Conservation (phyloP, 2,888 invertebrate genomes). For the Synanthedon vespiformis region DNA sequence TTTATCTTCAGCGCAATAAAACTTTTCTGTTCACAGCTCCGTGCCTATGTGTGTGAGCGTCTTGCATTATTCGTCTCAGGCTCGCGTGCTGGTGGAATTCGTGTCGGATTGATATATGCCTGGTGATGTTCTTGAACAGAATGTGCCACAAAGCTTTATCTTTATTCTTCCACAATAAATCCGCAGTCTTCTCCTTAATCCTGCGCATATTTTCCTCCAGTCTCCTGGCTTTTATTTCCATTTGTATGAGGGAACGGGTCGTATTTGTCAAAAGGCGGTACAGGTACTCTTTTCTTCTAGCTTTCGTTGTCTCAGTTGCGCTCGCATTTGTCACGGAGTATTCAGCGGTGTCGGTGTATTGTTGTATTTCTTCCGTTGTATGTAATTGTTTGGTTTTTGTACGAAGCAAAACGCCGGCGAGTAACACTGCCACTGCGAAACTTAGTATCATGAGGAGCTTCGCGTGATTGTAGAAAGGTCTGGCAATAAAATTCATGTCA, state of each 20-base stretch:
- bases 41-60: conserved; percentile 35
- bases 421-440: conserved; percentile 40
- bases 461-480: conserved; percentile 48
- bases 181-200: conserved; percentile 68
- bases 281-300: conserved; percentile 64
- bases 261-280: conserved; percentile 69
- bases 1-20: conserved; percentile 19
- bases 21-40: conserved; percentile 36
- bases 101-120: conserved; percentile 62
- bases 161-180: conserved; percentile 69
- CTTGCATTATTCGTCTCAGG: conserved; percentile 56
- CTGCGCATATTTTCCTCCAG: conserved; percentile 70
- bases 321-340: conserved; percentile 51
- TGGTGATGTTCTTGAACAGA: conserved; percentile 66
- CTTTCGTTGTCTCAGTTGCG: conserved; percentile 40
- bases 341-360: conserved; percentile 31
- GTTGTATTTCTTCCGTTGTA: conserved; percentile 20
- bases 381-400: conserved; percentile 33
- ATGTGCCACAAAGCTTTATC: conserved; percentile 68
- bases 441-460: conserved; percentile 48
- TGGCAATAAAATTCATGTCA: conserved; percentile 60
- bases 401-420: conserved; percentile 45
- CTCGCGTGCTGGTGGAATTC: conserved; percentile 65
- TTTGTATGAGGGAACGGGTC: conserved; percentile 68
- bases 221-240: conserved; percentile 70